phyloP scores from a whole-genome alignment of 2,888 invertebrate genomes.

The Apotomis betuletana region DNA sequence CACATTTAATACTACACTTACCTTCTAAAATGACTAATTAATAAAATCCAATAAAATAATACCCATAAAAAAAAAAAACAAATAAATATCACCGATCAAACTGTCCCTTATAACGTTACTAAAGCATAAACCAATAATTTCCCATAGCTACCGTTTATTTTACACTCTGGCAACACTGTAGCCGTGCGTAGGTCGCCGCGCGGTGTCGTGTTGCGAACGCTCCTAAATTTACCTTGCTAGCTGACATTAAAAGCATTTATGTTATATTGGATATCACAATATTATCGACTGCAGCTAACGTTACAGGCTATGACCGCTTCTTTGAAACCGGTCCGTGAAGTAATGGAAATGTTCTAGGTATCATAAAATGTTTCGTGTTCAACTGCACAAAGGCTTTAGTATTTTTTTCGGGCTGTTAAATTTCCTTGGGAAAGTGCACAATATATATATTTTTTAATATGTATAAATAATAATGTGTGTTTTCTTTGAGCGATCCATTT shows the following conservation, averaged over 20 bases:
- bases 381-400: not conserved
- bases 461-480: too few relatives aligned
- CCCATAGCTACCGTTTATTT: constrained; percentile 50
- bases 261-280: constrained; percentile 77
- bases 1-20: not conserved
- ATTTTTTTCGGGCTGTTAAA: too few relatives aligned
- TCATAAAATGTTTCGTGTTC: not conserved
- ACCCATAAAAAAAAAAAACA: not conserved
- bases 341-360: not conserved
- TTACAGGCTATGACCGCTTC: constrained; percentile 53
- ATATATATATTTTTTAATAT: too few relatives aligned
- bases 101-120: constrained; percentile 12
- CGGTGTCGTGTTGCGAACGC: constrained; percentile 74
- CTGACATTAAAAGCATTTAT: constrained; percentile 82
- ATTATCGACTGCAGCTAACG: constrained; percentile 60
- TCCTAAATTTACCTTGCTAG: constrained; percentile 81
- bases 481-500: too few relatives aligned
- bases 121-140: constrained; percentile 33
- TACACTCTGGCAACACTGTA: constrained; percentile 56
- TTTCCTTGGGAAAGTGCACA: too few relatives aligned
- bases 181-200: constrained; percentile 63
- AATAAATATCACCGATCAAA: not conserved
- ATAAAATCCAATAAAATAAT: too few relatives aligned
- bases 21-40: not conserved
- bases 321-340: constrained; percentile 24